A percentile compares a stretch with the other conserved stretches of the same genome.
These are phyloP conservation scores for Syrista parreyssii DNA, from an alignment of 2,888 invertebrate genomes.

Conservation along the genomic window DNA sequence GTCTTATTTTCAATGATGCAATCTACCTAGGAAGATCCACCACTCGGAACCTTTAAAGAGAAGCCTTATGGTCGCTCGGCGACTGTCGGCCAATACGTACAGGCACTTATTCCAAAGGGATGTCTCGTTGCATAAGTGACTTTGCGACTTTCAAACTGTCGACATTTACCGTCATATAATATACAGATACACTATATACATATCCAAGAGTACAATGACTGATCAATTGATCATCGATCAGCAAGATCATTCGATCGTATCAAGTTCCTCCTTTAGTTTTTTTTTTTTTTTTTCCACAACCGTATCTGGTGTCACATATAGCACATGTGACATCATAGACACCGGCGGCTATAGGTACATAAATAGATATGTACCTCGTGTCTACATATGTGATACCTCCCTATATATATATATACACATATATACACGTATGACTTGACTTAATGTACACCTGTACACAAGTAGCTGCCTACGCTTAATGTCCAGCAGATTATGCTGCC, in stretches of 20 bases:
- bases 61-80: neutral
- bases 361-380: neutral
- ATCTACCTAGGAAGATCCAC: constrained; percentile 38
- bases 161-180: neutral
- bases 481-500: constrained; percentile 42
- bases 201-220: neutral
- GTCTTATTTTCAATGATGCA: constrained; percentile 48
- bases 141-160: neutral
- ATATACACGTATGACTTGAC: neutral
- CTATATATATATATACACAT: neutral
- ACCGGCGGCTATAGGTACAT: neutral
- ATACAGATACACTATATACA: neutral
- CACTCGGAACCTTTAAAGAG: constrained; percentile 46
- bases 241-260: neutral
- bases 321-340: neutral
- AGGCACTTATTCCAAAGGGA: constrained; percentile 4
- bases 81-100: neutral
- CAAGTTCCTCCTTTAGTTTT: neutral
- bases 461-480: constrained; percentile 35
- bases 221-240: neutral
- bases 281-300: neutral
- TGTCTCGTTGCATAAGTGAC: constrained; percentile 7
- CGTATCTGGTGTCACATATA: neutral
- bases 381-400: neutral
- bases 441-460: neutral